Conservation (phyloP, 2,113 vertebrate genomes). For the Eleginops maclovinus region DNA sequence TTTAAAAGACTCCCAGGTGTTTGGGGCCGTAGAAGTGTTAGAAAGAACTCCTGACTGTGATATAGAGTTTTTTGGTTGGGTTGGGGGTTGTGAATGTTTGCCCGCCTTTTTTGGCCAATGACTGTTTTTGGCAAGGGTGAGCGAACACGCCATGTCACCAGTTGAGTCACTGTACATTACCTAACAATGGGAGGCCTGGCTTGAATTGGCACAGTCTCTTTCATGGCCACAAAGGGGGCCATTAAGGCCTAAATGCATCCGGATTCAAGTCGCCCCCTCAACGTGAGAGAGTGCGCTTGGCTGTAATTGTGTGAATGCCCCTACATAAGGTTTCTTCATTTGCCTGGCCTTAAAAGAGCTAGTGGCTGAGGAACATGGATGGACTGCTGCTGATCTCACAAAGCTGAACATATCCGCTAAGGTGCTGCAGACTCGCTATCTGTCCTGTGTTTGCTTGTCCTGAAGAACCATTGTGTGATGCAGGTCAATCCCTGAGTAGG, state of each 20-base stretch:
- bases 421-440: background rate
- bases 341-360: conserved; percentile 13
- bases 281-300: conserved; percentile 6
- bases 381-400: background rate
- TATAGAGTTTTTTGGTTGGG: background rate
- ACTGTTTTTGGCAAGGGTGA: conserved; percentile 50
- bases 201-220: conserved; percentile 24
- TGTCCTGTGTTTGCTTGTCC: conserved; percentile 25
- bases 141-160: conserved; percentile 33
- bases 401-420: background rate
- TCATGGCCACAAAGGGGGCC: conserved; percentile 38
- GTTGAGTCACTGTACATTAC: conserved; percentile 54
- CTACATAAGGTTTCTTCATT: conserved; percentile 35
- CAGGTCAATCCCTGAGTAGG: conserved; percentile 30
- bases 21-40: conserved; percentile 8
- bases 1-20: conserved; percentile 19
- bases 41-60: conserved; percentile 16
- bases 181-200: conserved; percentile 27
- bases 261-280: conserved; percentile 13
- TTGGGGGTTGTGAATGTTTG: conserved; percentile 3
- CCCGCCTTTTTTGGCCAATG: conserved; percentile 23
- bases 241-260: conserved; percentile 46
- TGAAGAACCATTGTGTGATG: conserved; percentile 40
- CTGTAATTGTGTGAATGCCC: conserved; percentile 12
- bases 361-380: background rate